Evolutionary conservation across 1,140 invertebrate genomes (phyloP), one percentile per base, ranked within the genome.

Genomic region (Trachymyrmex cornetzi): DNA sequence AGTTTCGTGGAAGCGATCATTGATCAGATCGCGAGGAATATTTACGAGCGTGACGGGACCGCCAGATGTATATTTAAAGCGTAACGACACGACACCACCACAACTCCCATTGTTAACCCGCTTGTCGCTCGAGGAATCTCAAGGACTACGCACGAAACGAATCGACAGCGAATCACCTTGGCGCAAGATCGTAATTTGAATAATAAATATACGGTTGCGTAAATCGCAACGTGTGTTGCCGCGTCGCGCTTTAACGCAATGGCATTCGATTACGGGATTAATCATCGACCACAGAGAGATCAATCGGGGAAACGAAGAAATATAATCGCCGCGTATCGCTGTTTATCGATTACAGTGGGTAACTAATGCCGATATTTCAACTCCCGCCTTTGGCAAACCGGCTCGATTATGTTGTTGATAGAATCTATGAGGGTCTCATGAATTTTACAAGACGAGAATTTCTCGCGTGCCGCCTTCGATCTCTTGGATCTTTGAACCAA

Each of bases 381-480:
- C 67, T 72, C 71, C 61, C 72, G 74, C 59, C 69, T 57, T 16
- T 27, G 24, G 38, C 34, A 22, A 50, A 16, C 38, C 38, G 30
- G 38, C 27, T 66, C 61, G 86, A 88, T 84, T 82, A 75, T 77
- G 24, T 69, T 22, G 44, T 50, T 50, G 71, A 85, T 79, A 59
- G 69, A 85, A 89, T 88, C 87, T 30, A 82, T 50, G 64, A 44
- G 77, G 66, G 24, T 27, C 87, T 89, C 87, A 88, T 88, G 79
- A 88, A 85, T 89, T 85, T 88, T 88, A 57, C 67, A 88, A 63
- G 79, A 71, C 87, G 86, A 64, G 82, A 67, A 77, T 74, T 53
- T 34, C 71, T 85, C 24, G 24, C 22, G 24, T 24, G 55, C 16
- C 55, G 53, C 14, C 38, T 63, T 6, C 81, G 24, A 53, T n/a